Percentiles rank a stretch among this genome's conserved stretches.
Conservation (phyloP, 2,797 vertebrate genomes). For the Sibirionetta formosa region DNA sequence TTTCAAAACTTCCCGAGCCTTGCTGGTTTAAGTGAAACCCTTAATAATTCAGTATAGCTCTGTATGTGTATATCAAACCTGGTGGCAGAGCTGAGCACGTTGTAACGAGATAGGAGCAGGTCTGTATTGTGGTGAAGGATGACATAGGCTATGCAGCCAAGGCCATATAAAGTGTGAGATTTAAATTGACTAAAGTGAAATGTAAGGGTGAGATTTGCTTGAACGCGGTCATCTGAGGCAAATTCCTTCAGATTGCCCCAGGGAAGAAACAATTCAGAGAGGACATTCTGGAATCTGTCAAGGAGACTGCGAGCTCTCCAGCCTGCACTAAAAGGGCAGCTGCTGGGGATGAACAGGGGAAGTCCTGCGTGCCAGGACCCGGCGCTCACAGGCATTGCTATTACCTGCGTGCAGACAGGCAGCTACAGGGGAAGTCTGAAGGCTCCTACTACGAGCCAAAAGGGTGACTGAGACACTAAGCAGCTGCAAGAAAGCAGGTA, state of each 20-base stretch:
- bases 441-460: neutral
- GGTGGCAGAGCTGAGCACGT: neutral
- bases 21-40: constrained; percentile 20
- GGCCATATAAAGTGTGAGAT: constrained; percentile 5
- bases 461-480: neutral
- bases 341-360: neutral
- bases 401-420: neutral
- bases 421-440: neutral
- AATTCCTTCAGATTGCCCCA: constrained; percentile 15
- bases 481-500: neutral
- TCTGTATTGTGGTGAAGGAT: constrained; percentile 2
- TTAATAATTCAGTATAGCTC: constrained; percentile 34
- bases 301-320: neutral
- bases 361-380: neutral
- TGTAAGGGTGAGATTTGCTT: constrained; percentile 21
- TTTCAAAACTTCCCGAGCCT: neutral
- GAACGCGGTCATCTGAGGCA: neutral
- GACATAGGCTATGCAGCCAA: neutral
- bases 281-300: constrained; percentile 2
- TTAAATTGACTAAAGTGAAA: constrained; percentile 59
- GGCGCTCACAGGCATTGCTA: neutral
- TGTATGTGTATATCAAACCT: neutral
- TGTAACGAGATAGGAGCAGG: constrained; percentile 45
- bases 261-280: constrained; percentile 33
- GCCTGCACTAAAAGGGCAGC: neutral